Conservation (phyloP, 92 coral and sea anemone genomes). For the Plumapathes pennacea region DNA sequence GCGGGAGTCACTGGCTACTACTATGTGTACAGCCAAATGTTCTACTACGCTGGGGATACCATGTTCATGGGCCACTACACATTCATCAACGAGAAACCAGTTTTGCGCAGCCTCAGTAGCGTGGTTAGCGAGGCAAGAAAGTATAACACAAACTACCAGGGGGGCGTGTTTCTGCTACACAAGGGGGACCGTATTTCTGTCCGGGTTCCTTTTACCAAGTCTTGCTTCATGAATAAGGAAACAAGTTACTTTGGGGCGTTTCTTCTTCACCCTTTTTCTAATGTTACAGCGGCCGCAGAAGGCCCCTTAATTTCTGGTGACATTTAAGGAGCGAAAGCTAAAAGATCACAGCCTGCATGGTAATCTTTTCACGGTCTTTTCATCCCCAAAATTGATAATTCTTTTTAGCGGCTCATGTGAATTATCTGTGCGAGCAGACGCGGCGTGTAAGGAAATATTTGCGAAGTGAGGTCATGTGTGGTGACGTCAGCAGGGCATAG, state of each 20-base stretch:
- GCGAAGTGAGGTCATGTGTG: too few relatives aligned
- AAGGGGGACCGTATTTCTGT: slow-evolving; percentile 85
- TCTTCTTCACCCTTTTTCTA: slow-evolving; percentile 49
- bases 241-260: slow-evolving; percentile 93
- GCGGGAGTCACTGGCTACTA: slow-evolving; percentile 82
- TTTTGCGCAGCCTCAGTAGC: slow-evolving; percentile 81
- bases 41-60: slow-evolving; percentile 78
- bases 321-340: too few relatives aligned
- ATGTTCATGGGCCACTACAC: slow-evolving; percentile 86
- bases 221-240: slow-evolving; percentile 68
- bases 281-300: slow-evolving; percentile 1
- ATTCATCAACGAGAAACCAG: slow-evolving; percentile 67
- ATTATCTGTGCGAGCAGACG: too few relatives aligned
- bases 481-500: too few relatives aligned
- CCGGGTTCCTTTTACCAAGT: slow-evolving; percentile 79
- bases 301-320: too few relatives aligned
- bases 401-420: too few relatives aligned
- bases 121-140: slow-evolving; percentile 61
- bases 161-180: slow-evolving; percentile 78
- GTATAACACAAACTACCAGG: slow-evolving; percentile 89
- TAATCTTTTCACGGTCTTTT: too few relatives aligned
- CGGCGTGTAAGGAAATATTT: too few relatives aligned
- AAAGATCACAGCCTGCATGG: too few relatives aligned
- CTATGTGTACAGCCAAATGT: slow-evolving; percentile 90
- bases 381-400: too few relatives aligned